Evolutionary conservation across 2,888 invertebrate species (phyloP), one percentile per base, ranked within the genome.

Genomic region (Epinotia brunnichana): DNA sequence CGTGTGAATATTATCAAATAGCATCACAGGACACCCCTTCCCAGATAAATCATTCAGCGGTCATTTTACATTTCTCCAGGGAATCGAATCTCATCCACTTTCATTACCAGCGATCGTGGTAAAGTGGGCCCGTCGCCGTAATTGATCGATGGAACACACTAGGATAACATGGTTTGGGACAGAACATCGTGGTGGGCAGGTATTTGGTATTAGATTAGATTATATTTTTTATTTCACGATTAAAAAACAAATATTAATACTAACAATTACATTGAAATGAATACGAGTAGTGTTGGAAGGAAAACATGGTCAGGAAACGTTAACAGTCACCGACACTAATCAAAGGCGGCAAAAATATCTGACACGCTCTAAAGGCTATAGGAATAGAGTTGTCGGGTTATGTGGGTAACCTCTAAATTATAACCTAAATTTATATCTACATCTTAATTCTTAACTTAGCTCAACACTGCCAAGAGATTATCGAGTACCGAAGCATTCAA

Each of bases 81-180:
- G 72, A 68, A 56, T 35, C 61, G 56, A 56, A 61, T 59, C 67
- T 56, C 72, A 72, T 72, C 72, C 72, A 62, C 72, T 68, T 57
- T 68, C 61, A 71, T 71, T 71, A 71, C 68, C 60, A 3, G 54
- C 54, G 57, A 24, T 69, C 35, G 61, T 15, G 60, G 63, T 13
- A 56, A 71, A 72, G 67, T 61, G 66, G 71, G 11, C 59, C 59
- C 67, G 72, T 68, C 56, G 13, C 10, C n/a, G 17, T 72, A 72
- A 72, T 72, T 72, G 72, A 72, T 67, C 35, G 72, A 72, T 72
- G 67, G 54, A 17, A 5, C 13, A 24, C 21, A 21, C 54, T 9
- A 60, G 19, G 51, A 64, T 10, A 60, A 29, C 15, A 15, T 7
- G 29, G 11, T 3, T 57, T 4, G 13, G 13, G 21, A 56, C 19